These are phyloP conservation scores for Osmerus eperlanus DNA, from an alignment of 2,113 vertebrate species.

Conservation along the genomic window DNA sequence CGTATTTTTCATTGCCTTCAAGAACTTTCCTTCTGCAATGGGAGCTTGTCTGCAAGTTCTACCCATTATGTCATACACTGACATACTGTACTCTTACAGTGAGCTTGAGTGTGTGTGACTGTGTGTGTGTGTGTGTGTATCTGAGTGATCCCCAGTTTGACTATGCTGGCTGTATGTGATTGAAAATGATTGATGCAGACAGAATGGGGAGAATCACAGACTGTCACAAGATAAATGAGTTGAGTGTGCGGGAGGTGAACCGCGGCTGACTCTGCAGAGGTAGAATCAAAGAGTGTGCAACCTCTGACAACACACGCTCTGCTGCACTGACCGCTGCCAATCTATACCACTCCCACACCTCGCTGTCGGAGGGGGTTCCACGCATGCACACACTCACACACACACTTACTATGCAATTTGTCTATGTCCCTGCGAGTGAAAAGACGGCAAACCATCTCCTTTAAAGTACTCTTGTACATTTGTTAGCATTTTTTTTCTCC, in stretches of 20 bases:
- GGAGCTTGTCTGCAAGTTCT: background rate
- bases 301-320: conserved; percentile 72
- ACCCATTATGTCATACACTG: background rate
- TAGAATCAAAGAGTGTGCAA: conserved; percentile 75
- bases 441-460: background rate
- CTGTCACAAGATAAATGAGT: conserved; percentile 73
- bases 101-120: conserved; percentile 9
- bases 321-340: conserved; percentile 72
- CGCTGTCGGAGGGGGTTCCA: background rate
- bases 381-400: background rate
- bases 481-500: background rate
- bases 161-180: conserved; percentile 44
- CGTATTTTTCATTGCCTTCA: background rate
- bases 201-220: conserved; percentile 66
- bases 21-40: background rate
- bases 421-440: background rate
- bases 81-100: conserved; percentile 14
- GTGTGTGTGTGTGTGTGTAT: conserved; percentile 19
- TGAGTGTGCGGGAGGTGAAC: conserved; percentile 68
- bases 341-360: conserved; percentile 65
- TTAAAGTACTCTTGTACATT: background rate
- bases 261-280: conserved; percentile 68
- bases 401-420: conserved; percentile 7
- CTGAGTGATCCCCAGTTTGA: background rate
- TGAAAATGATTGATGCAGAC: conserved; percentile 64